Evolutionary conservation across 1,140 invertebrate genomes (phyloP).

Genomic region (Formica selysi): DNA sequence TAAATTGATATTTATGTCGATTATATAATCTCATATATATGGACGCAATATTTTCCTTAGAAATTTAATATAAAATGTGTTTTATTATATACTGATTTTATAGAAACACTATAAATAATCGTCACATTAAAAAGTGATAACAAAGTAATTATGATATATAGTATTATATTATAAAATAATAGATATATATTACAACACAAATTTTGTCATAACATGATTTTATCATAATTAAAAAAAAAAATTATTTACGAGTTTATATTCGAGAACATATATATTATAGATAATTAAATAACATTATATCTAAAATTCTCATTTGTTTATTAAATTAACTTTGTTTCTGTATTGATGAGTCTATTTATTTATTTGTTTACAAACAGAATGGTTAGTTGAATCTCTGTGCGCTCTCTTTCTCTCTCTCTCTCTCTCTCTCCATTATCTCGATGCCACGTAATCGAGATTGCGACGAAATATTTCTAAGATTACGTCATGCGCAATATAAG

Average conservation of each 20-base stretch:
- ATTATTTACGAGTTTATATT: neutral
- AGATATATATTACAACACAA: too few relatives aligned
- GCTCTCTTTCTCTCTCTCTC: neutral
- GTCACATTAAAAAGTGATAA: neutral
- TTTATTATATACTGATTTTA: neutral
- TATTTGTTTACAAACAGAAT: neutral
- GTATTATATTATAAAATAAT: too few relatives aligned
- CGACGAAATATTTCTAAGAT: conserved; percentile 55
- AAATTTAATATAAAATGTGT: neutral
- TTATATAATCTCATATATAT: conserved; percentile 19
- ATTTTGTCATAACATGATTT: neutral
- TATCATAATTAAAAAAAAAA: neutral
- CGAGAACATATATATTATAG: neutral
- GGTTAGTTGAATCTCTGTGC: neutral
- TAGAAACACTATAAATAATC: neutral
- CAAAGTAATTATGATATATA: neutral
- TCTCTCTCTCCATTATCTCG: conserved; percentile 11
- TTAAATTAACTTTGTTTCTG: neutral
- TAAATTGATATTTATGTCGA: conserved; percentile 44
- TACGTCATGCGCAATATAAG: conserved; percentile 23
- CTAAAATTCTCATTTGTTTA: neutral
- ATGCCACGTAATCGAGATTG: conserved; percentile 28
- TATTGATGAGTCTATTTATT: neutral
- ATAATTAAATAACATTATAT: neutral
- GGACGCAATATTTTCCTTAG: neutral